Evolutionary conservation across 2,888 invertebrate genomes (phyloP), one percentile per base, ranked within the genome.

Genomic region (Tetramorium bicarinatum): DNA sequence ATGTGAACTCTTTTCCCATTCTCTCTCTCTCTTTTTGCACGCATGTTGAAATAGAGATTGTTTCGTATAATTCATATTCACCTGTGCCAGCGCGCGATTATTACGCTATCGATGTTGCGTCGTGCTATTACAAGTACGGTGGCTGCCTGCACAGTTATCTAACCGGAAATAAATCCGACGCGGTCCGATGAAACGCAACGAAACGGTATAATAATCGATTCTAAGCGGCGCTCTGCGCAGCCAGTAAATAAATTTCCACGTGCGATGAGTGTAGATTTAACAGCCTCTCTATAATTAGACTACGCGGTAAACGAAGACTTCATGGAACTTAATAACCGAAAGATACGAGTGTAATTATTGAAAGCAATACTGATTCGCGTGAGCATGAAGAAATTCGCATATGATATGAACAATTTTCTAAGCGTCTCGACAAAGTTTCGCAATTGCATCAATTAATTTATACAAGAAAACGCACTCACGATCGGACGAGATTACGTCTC

Each of bases 161-260:
- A 34, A 47, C 56, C 47, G 79, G 79, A 77, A 77, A 69, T 77
- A 71, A 79, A 62, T 62, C 47, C 47, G 75, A 62, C 21, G 34
- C 29, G 18, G 71, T 38, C 38, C 54, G n/a, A n/a, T 72, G 74
- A 75, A 47, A 56, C n/a, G 69, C 21, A 47, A n/a, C 66, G 29
- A 56, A 64, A 77, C 44, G 34, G 59, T 69, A 79, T 59, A 62
- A 79, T 67, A 79, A 69, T 79, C 79, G 59, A 67, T 79, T 56
- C 34, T 47, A 79, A 69, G 44, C 56, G 69, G 9, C 8, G 66
- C 41, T 47, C 18, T 64, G 44, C 21, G 9, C 61, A n/a, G 13
- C 41, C 56, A 25, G 38, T 76, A 76, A 76, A 75, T 66, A 66
- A 79, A 56, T 79, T 18, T 15, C 34, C 34, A 11, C 34, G 25